A percentile compares a stretch with the other conserved stretches of the same genome.
Conservation (phyloP, 1,140 invertebrate species). For the Thalassaphorura encarpata region DNA sequence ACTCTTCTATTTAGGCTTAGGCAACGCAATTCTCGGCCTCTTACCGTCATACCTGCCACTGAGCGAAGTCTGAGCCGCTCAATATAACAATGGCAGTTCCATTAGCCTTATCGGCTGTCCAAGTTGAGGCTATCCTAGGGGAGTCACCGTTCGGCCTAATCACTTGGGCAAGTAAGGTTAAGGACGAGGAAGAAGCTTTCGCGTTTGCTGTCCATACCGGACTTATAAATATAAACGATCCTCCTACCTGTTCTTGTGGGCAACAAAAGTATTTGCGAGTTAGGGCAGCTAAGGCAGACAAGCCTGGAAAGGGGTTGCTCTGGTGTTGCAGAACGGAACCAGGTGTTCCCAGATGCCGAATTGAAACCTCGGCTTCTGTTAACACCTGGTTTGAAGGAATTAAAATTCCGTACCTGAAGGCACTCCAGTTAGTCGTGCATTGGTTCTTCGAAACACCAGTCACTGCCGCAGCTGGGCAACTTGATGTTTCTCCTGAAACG, state of each 20-base stretch:
- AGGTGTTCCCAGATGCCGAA: background rate
- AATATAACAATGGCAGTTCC: too few species aligned
- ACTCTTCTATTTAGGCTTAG: too few species aligned
- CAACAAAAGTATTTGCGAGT: background rate
- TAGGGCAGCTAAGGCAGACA: background rate
- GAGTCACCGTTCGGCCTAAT: too few species aligned
- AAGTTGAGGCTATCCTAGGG: too few species aligned
- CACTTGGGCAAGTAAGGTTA: too few species aligned
- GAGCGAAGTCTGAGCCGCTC: too few species aligned
- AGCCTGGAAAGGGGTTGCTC: background rate
- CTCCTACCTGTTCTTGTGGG: background rate
- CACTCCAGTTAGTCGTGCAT: constrained; percentile 5
- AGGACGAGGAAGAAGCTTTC: constrained; percentile 2
- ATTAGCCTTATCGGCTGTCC: too few species aligned
- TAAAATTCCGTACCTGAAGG: background rate
- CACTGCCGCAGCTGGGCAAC: constrained; percentile 4
- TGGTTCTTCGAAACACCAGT: constrained; percentile 16
- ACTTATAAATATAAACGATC: background rate
- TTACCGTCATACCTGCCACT: too few species aligned
- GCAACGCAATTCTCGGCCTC: too few species aligned
- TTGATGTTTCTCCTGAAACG: constrained; percentile 3
- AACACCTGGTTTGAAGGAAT: constrained; percentile 9
- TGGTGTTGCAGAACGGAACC: background rate
- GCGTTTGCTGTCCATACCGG: background rate
- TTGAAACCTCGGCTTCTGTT: background rate